Conservation (phyloP, 2,113 vertebrate species). For the Leptocoma aspasia region DNA sequence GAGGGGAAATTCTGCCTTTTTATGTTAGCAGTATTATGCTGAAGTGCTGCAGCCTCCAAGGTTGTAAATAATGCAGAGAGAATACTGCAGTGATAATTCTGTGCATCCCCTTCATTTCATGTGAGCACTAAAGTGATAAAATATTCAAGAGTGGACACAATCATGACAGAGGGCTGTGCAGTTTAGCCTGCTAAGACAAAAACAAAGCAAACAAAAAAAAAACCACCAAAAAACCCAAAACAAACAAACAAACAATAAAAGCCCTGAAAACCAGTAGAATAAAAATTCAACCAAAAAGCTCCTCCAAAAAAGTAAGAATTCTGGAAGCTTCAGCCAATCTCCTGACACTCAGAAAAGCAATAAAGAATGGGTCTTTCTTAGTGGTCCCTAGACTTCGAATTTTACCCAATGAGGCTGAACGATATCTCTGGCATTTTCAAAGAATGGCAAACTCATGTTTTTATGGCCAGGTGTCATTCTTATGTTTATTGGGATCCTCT, state of each 20-base stretch:
- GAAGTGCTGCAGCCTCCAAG: slow-evolving; percentile 23
- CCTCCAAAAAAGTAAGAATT: background rate
- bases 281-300: background rate
- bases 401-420: background rate
- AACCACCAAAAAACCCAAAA: background rate
- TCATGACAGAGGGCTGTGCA: background rate
- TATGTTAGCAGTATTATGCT: slow-evolving; percentile 17
- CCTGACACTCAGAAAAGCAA: background rate
- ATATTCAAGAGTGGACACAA: slow-evolving; percentile 24
- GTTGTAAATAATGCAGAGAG: slow-evolving; percentile 54
- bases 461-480: background rate
- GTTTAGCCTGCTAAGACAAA: background rate
- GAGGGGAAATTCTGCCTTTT: slow-evolving; percentile 14
- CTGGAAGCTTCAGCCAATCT: background rate
- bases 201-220: background rate
- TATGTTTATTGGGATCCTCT: background rate
- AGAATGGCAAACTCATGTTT: background rate
- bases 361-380: background rate
- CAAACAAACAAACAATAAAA: background rate
- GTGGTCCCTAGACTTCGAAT: background rate
- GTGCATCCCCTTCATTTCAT: background rate
- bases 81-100: slow-evolving; percentile 13
- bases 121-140: background rate
- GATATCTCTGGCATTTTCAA: background rate
- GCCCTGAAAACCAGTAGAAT: background rate